Percentiles rank a stretch among this genome's conserved stretches.
phyloP scores from a whole-genome alignment of 2,797 vertebrate genomes.

The Hippopotamyrus pictus region DNA sequence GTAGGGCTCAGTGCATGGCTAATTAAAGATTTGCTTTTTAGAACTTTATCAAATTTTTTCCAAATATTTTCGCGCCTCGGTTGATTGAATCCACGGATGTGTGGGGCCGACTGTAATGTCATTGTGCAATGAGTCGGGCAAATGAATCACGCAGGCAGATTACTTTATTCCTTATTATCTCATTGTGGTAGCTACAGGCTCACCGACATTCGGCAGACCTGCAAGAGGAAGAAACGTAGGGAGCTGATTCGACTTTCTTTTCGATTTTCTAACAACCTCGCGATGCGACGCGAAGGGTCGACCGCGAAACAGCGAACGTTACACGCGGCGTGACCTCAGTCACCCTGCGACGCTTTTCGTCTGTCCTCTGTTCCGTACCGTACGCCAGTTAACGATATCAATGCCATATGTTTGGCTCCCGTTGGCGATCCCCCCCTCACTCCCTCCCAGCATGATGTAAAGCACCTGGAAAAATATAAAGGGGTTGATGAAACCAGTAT shows the following conservation, averaged over 20 bases:
- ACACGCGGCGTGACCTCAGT: conserved; percentile 21
- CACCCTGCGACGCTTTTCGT: conserved; percentile 22
- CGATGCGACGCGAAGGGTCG: conserved; percentile 19
- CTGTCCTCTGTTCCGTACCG: conserved; percentile 15
- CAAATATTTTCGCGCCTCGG: not conserved
- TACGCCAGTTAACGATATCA: conserved; percentile 33
- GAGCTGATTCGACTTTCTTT: conserved; percentile 18
- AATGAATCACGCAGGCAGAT: not conserved
- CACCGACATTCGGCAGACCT: not conserved
- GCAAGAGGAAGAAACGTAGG: not conserved
- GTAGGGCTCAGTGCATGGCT: not conserved
- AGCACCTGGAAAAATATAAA: conserved; percentile 11
- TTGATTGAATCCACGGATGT: not conserved
- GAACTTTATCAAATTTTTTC: not conserved
- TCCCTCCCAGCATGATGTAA: not conserved
- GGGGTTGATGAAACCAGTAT: not conserved
- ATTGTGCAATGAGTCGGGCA: not conserved
- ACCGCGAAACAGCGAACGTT: conserved; percentile 15
- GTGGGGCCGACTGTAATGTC: not conserved
- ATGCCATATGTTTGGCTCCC: conserved; percentile 36
- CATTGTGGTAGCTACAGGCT: not conserved
- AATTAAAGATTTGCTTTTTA: not conserved
- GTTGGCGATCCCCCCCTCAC: conserved; percentile 6
- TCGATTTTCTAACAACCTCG: conserved; percentile 28
- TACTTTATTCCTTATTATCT: not conserved